These are phyloP conservation scores for Sylvia atricapilla DNA, from an alignment of 2,113 vertebrate genomes.

Conservation along the genomic window DNA sequence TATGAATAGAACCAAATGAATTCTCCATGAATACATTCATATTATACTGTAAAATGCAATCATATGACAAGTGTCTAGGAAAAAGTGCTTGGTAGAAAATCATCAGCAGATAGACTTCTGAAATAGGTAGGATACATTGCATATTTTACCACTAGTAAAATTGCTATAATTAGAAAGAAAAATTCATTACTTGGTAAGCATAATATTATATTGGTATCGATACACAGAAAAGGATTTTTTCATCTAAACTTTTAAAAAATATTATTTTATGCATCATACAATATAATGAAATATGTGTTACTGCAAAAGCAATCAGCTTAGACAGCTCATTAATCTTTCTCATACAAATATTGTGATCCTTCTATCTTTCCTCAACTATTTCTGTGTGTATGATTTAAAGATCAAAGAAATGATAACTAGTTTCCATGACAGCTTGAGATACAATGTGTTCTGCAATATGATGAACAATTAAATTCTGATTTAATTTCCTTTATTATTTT, in stretches of 20 bases:
- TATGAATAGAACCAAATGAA: slow-evolving; percentile 45
- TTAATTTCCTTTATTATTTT: slow-evolving; percentile 42
- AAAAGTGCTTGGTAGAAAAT: slow-evolving; percentile 19
- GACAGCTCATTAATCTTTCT: slow-evolving; percentile 31
- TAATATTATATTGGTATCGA: background rate
- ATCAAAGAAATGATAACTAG: slow-evolving; percentile 44
- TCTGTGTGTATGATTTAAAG: background rate
- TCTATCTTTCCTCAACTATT: slow-evolving; percentile 8
- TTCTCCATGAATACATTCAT: slow-evolving; percentile 2
- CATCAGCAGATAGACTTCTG: background rate
- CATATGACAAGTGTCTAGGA: slow-evolving; percentile 11
- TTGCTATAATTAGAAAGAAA: slow-evolving; percentile 21
- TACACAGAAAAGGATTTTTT: background rate
- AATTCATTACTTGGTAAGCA: background rate
- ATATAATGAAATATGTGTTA: slow-evolving; percentile 15
- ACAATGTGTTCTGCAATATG: background rate
- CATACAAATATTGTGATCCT: slow-evolving; percentile 33
- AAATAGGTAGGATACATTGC: background rate
- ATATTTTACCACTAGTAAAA: background rate
- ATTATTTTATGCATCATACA: background rate
- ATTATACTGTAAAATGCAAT: slow-evolving; percentile 64
- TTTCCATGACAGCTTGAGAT: slow-evolving; percentile 16
- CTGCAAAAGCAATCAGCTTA: background rate
- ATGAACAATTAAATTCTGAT: slow-evolving; percentile 16
- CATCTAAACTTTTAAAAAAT: background rate